Conservation (phyloP, 1,140 invertebrate species). For the Sitophilus oryzae region DNA sequence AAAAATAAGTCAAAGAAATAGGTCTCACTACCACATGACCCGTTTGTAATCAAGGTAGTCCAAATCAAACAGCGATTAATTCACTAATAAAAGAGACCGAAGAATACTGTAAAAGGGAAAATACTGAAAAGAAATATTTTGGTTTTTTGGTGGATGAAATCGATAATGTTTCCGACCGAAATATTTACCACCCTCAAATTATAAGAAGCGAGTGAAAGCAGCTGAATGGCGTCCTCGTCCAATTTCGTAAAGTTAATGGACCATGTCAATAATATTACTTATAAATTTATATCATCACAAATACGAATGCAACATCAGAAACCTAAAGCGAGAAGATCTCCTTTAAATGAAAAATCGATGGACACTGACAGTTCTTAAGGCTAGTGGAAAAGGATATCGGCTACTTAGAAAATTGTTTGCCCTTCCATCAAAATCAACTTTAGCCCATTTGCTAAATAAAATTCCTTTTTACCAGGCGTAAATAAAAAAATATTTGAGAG, state of each 20-base stretch:
- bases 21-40: background rate
- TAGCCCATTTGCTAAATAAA: constrained; percentile 18
- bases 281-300: constrained; percentile 15
- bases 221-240: too few species aligned
- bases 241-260: too few species aligned
- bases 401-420: too few species aligned
- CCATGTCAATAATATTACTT: constrained; percentile 8
- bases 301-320: constrained; percentile 17
- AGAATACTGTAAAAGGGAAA: background rate
- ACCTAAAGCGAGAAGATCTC: constrained; percentile 18
- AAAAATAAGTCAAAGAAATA: too few species aligned
- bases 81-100: background rate
- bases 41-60: constrained; percentile 6
- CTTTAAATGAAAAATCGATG: constrained; percentile 25
- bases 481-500: constrained; percentile 4
- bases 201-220: too few species aligned
- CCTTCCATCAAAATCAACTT: constrained; percentile 20
- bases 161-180: too few species aligned
- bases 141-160: too few species aligned
- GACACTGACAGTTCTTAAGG: constrained; percentile 17
- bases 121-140: too few species aligned
- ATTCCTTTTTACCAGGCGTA: constrained; percentile 7
- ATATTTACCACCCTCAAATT: too few species aligned
- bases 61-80: constrained; percentile 11
- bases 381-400: constrained; percentile 23